Conservation (phyloP, 2,888 invertebrate genomes). For the Camponotus fellah region DNA sequence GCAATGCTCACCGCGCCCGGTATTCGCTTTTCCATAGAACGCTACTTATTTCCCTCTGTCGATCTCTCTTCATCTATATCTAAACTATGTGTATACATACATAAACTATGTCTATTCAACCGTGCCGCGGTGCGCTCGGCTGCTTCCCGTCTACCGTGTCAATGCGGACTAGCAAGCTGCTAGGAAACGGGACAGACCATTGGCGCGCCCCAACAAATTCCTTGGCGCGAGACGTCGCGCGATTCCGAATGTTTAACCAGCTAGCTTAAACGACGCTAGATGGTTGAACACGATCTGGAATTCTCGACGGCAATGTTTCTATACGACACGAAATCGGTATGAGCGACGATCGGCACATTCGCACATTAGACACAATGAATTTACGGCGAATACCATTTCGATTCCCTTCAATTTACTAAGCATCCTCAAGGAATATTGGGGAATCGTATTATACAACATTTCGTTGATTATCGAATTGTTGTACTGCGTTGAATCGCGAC, state of each 20-base stretch:
- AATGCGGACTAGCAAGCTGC: constrained; percentile 65
- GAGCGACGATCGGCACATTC: constrained; percentile 50
- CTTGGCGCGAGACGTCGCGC: constrained; percentile 71
- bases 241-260: constrained; percentile 65
- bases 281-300: constrained; percentile 57
- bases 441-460: constrained; percentile 8
- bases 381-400: constrained; percentile 41
- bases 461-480: constrained; percentile 4
- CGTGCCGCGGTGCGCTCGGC: constrained; percentile 24
- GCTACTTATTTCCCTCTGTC: constrained; percentile 57
- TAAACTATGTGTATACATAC: constrained; percentile 54
- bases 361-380: constrained; percentile 44
- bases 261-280: constrained; percentile 62
- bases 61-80: constrained; percentile 37
- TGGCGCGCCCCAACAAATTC: constrained; percentile 77
- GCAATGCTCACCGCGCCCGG: constrained; percentile 16
- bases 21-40: constrained; percentile 49
- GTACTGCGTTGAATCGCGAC: not conserved
- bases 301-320: constrained; percentile 58
- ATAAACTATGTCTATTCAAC: constrained; percentile 63
- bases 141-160: constrained; percentile 56
- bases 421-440: constrained; percentile 10
- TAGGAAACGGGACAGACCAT: constrained; percentile 72
- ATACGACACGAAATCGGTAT: constrained; percentile 32
- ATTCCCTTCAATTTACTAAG: constrained; percentile 2